Evolutionary conservation across 2,113 vertebrate genomes (phyloP).

Genomic region (Paraplagusia blochii): DNA sequence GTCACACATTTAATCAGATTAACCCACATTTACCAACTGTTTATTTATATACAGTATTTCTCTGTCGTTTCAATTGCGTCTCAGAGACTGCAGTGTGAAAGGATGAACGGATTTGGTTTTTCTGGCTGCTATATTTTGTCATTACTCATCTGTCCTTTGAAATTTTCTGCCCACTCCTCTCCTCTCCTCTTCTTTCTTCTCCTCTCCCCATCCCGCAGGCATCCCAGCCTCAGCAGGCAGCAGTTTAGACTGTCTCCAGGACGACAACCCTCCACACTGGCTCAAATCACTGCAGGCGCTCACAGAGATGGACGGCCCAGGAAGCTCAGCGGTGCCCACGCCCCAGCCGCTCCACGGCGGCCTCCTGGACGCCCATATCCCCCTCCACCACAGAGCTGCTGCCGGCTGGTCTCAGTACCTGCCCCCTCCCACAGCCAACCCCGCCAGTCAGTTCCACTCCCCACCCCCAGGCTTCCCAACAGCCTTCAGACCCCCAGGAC

Average conservation of each 20-base stretch:
- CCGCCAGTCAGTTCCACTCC: constrained; percentile 90
- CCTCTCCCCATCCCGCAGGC: constrained; percentile 70
- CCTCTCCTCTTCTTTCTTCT: neutral
- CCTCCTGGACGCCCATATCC: constrained; percentile 73
- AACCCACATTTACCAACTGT: too few species aligned
- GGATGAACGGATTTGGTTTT: neutral
- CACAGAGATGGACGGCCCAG: constrained; percentile 96
- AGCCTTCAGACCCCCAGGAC: constrained; percentile 97
- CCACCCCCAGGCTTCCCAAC: constrained; percentile 98
- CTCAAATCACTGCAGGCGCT: constrained; percentile 98
- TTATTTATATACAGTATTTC: too few species aligned
- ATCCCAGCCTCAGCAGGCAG: constrained; percentile 91
- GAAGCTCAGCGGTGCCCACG: constrained; percentile 75
- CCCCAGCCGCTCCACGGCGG: constrained; percentile 84
- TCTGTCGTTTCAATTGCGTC: too few species aligned
- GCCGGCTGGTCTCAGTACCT: constrained; percentile 93
- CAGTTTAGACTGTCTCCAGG: constrained; percentile 97
- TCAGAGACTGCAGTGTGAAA: neutral
- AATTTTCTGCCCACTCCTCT: too few species aligned
- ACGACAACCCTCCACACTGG: constrained; percentile 99
- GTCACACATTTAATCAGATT: too few species aligned
- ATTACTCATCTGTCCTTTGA: constrained; percentile 13
- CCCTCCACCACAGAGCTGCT: constrained; percentile 95
- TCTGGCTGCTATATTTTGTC: constrained; percentile 1
- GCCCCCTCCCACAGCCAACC: constrained; percentile 82